A percentile compares a stretch with the other conserved stretches of the same genome.
Evolutionary conservation across 2,888 invertebrate species (phyloP).

Genomic region (Molorchus minor): DNA sequence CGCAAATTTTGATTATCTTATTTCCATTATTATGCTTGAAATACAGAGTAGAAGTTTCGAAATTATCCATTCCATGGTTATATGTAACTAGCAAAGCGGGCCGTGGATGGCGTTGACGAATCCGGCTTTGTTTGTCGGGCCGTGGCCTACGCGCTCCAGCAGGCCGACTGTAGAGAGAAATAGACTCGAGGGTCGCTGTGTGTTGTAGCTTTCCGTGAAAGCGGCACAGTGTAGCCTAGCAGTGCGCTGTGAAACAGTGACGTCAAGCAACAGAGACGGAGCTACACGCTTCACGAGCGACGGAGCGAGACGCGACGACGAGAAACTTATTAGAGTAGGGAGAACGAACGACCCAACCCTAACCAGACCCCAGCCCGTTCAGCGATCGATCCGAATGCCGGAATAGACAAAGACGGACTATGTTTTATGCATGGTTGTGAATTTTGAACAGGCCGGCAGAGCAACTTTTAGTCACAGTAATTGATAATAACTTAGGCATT

Average conservation of each 20-base stretch:
- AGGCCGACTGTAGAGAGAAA: slow-evolving; percentile 62
- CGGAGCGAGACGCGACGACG: slow-evolving; percentile 50
- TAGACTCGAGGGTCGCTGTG: slow-evolving; percentile 63
- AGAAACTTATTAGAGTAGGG: slow-evolving; percentile 61
- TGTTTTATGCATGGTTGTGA: slow-evolving; percentile 63
- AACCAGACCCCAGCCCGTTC: slow-evolving; percentile 61
- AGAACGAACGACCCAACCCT: slow-evolving; percentile 62
- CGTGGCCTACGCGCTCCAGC: slow-evolving; percentile 41
- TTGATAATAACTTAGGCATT: slow-evolving; percentile 64
- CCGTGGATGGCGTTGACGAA: slow-evolving; percentile 50
- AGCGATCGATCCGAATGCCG: slow-evolving; percentile 62
- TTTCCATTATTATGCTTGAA: slow-evolving; percentile 65
- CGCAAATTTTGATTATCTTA: slow-evolving; percentile 64
- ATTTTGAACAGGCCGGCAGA: slow-evolving; percentile 59
- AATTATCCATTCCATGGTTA: slow-evolving; percentile 65
- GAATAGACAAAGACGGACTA: slow-evolving; percentile 62
- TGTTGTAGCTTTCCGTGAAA: slow-evolving; percentile 64
- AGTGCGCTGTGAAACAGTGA: slow-evolving; percentile 61
- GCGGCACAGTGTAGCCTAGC: slow-evolving; percentile 62
- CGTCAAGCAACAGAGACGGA: slow-evolving; percentile 59
- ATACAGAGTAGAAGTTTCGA: slow-evolving; percentile 65
- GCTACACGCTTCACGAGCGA: slow-evolving; percentile 27
- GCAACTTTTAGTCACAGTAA: slow-evolving; percentile 65
- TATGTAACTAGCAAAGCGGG: slow-evolving; percentile 62
- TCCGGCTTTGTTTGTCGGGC: slow-evolving; percentile 59